Percentiles rank a stretch among this genome's conserved stretches.
Evolutionary conservation across 2,888 invertebrate genomes (phyloP).

Genomic region (Drosophila merina): DNA sequence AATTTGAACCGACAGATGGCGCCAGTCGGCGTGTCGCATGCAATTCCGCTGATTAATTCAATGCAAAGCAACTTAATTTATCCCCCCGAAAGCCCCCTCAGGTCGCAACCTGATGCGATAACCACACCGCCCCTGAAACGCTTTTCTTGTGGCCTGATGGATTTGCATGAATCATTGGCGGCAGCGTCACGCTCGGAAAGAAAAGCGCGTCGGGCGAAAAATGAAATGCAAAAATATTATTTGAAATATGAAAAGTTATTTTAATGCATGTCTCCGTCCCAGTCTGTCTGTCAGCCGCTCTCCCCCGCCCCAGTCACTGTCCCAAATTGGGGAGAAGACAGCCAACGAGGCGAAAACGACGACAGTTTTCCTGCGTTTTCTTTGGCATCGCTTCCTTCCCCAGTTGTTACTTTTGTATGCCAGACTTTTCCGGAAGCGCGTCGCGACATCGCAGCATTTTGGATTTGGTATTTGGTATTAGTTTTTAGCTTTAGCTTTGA

Average conservation of each 20-base stretch:
- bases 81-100: not conserved
- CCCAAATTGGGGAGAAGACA: constrained; percentile 47
- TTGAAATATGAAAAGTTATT: constrained; percentile 72
- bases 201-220: constrained; percentile 61
- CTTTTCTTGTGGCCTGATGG: constrained; percentile 63
- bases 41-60: constrained; percentile 77
- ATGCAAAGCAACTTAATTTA: constrained; percentile 66
- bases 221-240: constrained; percentile 56
- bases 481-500: constrained; percentile 47
- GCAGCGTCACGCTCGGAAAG: constrained; percentile 74
- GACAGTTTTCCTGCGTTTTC: constrained; percentile 71
- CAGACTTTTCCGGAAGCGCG: constrained; percentile 81
- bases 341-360: constrained; percentile 48
- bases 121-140: constrained; percentile 55
- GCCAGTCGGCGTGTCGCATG: constrained; percentile 75
- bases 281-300: constrained; percentile 10
- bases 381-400: constrained; percentile 71
- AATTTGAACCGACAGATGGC: constrained; percentile 69
- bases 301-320: constrained; percentile 16
- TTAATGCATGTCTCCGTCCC: constrained; percentile 53
- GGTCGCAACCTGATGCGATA: constrained; percentile 44
- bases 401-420: constrained; percentile 56
- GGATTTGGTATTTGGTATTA: constrained; percentile 9
- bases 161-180: constrained; percentile 81
- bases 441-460: constrained; percentile 73